A percentile compares a stretch with the other conserved stretches of the same genome.
Conservation (phyloP, 1,140 invertebrate species). For the Diabrotica virgifera region DNA sequence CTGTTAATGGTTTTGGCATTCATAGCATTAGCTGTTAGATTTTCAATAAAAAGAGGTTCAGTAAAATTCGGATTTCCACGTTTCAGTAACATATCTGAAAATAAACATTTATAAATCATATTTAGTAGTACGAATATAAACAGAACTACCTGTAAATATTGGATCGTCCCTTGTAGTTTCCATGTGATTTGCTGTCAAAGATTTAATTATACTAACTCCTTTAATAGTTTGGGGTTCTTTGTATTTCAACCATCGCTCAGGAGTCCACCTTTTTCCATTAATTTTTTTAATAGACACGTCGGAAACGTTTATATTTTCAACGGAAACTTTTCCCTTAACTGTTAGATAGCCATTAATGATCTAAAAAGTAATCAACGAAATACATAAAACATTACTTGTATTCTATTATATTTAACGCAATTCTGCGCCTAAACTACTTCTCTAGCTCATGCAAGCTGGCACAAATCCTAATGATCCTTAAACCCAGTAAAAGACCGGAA, state of each 20-base stretch:
- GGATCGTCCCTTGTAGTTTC: constrained; percentile 21
- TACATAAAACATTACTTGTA: too few relatives aligned
- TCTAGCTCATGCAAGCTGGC: too few relatives aligned
- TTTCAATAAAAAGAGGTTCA: constrained; percentile 23
- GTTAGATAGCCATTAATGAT: constrained; percentile 26
- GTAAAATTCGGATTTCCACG: constrained; percentile 20
- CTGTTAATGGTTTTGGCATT: constrained; percentile 26
- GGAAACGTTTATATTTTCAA: constrained; percentile 23
- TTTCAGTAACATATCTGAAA: constrained; percentile 31
- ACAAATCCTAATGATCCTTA: too few relatives aligned
- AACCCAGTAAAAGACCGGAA: too few relatives aligned
- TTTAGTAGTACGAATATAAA: neutral
- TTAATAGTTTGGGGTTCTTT: constrained; percentile 32
- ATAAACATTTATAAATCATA: constrained; percentile 4
- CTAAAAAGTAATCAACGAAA: constrained; percentile 5
- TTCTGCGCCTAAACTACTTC: too few relatives aligned
- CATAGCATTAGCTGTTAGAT: constrained; percentile 20
- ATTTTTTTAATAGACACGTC: constrained; percentile 25
- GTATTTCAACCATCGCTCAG: constrained; percentile 34
- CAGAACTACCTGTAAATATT: constrained; percentile 29
- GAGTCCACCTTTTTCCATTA: constrained; percentile 33
- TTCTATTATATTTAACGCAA: too few relatives aligned
- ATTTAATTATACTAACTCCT: constrained; percentile 23
- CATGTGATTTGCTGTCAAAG: constrained; percentile 22
- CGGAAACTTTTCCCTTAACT: constrained; percentile 24